These are phyloP conservation scores for Rhagophthalmus giganteus DNA, from an alignment of 2,888 invertebrate species.

Conservation along the genomic window DNA sequence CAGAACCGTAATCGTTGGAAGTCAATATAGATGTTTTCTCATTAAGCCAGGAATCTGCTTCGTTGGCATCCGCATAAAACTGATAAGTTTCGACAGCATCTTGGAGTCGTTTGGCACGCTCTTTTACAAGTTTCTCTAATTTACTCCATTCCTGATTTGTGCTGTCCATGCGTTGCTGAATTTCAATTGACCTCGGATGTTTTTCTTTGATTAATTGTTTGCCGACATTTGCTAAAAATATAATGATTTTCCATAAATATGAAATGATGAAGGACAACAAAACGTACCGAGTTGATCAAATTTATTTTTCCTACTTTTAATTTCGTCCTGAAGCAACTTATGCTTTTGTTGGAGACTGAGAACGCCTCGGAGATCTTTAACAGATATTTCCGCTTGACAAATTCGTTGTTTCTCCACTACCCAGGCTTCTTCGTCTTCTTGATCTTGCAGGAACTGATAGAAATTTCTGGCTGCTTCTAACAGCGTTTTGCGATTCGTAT, in stretches of 20 bases:
- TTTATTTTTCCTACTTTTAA: slow-evolving; percentile 75
- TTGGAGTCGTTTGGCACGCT: slow-evolving; percentile 74
- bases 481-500: slow-evolving; percentile 76
- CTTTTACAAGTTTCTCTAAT: slow-evolving; percentile 79
- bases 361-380: slow-evolving; percentile 90
- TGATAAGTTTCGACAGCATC: slow-evolving; percentile 93
- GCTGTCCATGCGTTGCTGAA: slow-evolving; percentile 77
- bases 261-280: not conserved
- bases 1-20: slow-evolving; percentile 86
- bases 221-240: slow-evolving; percentile 33
- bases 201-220: slow-evolving; percentile 73
- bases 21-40: slow-evolving; percentile 92
- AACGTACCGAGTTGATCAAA: slow-evolving; percentile 71
- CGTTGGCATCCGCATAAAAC: slow-evolving; percentile 97
- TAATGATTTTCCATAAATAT: not conserved
- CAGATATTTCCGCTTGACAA: slow-evolving; percentile 89
- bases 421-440: slow-evolving; percentile 98
- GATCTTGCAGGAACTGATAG: slow-evolving; percentile 94
- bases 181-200: slow-evolving; percentile 81
- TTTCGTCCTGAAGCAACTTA: slow-evolving; percentile 86
- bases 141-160: slow-evolving; percentile 85
- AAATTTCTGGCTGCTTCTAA: slow-evolving; percentile 92
- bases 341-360: slow-evolving; percentile 90
- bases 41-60: slow-evolving; percentile 96
- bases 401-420: slow-evolving; percentile 91